Percentiles rank a stretch among this genome's conserved stretches.
Conservation (phyloP, 2,113 vertebrate species). For the Malurus melanocephalus region DNA sequence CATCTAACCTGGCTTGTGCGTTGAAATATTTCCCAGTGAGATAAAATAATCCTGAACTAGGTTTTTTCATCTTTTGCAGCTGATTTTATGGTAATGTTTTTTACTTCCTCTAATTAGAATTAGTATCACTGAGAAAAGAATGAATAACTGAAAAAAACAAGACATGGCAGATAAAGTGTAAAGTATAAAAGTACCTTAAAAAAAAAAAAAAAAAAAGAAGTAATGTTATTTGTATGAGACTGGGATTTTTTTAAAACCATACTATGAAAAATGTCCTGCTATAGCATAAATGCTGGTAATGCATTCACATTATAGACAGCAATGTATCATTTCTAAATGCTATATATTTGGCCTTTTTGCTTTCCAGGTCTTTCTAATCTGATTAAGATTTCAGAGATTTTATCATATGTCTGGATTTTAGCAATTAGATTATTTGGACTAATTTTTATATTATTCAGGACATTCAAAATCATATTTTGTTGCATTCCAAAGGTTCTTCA, state of each 20-base stretch:
- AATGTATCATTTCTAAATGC: neutral
- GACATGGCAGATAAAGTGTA: neutral
- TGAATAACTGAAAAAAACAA: neutral
- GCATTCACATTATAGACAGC: neutral
- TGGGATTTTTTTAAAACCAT: neutral
- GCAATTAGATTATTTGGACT: neutral
- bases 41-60: neutral
- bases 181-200: neutral
- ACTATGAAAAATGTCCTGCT: neutral
- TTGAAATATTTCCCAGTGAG: neutral
- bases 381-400: neutral
- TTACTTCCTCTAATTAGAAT: neutral
- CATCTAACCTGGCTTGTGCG: too few species aligned
- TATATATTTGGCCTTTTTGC: neutral
- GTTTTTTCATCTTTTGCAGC: neutral
- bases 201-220: too few species aligned
- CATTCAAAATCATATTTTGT: neutral
- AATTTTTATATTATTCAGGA: neutral
- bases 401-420: neutral
- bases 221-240: neutral
- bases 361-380: neutral
- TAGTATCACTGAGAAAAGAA: neutral
- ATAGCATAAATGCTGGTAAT: neutral
- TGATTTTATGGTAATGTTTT: neutral
- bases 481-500: neutral